Conservation (phyloP, 2,797 vertebrate species). For the Enteromius anoplus region DNA sequence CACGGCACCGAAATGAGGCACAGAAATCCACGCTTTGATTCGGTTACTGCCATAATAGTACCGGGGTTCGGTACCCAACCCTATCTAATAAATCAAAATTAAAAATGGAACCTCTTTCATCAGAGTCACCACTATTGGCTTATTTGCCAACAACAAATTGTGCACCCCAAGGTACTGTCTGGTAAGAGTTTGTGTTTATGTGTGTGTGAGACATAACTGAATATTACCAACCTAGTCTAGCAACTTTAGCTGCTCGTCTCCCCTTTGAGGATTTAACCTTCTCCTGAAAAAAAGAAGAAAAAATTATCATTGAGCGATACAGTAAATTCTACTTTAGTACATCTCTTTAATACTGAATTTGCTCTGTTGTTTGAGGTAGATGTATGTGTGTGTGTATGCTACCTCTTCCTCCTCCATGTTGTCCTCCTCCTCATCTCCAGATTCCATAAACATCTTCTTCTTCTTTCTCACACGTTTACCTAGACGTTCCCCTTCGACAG, state of each 20-base stretch:
- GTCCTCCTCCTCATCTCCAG: slow-evolving; percentile 89
- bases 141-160: not conserved
- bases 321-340: not conserved
- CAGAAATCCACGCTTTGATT: no score
- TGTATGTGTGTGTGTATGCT: not conserved
- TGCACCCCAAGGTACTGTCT: not conserved
- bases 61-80: no score
- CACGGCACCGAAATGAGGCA: no score
- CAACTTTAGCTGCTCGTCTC: slow-evolving; percentile 85
- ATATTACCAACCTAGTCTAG: slow-evolving; percentile 81
- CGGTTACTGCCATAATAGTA: no score
- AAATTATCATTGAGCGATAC: not conserved
- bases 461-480: slow-evolving; percentile 87
- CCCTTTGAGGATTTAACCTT: slow-evolving; percentile 85
- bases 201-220: not conserved
- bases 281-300: slow-evolving; percentile 75
- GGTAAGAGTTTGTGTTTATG: not conserved
- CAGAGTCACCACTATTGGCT: not conserved
- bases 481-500: slow-evolving; percentile 78
- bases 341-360: not conserved
- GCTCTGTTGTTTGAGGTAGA: not conserved
- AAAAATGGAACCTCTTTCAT: not conserved
- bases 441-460: slow-evolving; percentile 90
- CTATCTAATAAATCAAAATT: not conserved
- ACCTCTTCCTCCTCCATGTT: slow-evolving; percentile 88